These are phyloP conservation scores for Spicauda simplicius DNA, from an alignment of 2,888 invertebrate genomes.

Conservation along the genomic window DNA sequence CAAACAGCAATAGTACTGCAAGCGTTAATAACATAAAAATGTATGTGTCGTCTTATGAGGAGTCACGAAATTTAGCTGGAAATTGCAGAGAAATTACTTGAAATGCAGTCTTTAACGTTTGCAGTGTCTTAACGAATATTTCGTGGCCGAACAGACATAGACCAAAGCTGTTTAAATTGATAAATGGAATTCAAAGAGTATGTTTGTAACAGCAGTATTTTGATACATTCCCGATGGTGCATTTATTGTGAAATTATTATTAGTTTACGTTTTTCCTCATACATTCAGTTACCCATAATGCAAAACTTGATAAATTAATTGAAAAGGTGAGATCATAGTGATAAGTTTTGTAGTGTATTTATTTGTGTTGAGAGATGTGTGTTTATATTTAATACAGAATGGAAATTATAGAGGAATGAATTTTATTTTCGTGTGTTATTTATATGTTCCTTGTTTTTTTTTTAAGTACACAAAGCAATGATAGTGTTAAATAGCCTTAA, in stretches of 20 bases:
- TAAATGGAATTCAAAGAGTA: too few relatives aligned
- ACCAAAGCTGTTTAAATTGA: too few relatives aligned
- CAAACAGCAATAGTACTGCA: too few relatives aligned
- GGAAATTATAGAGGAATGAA: constrained; percentile 46
- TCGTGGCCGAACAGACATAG: too few relatives aligned
- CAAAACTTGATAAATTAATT: constrained; percentile 35
- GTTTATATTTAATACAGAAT: constrained; percentile 57
- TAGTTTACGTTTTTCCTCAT: constrained; percentile 1
- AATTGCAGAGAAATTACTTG: too few relatives aligned
- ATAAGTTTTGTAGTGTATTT: constrained; percentile 65
- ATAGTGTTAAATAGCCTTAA: too few relatives aligned
- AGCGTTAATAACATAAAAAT: too few relatives aligned
- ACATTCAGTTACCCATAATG: constrained; percentile 15
- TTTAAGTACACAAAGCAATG: too few relatives aligned
- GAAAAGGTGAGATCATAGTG: constrained; percentile 40
- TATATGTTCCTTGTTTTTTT: background rate
- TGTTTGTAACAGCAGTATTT: constrained; percentile 15
- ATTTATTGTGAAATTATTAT: constrained; percentile 16
- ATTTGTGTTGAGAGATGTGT: constrained; percentile 70
- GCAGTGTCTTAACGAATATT: too few relatives aligned
- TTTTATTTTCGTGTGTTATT: constrained; percentile 39
- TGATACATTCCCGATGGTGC: constrained; percentile 31
- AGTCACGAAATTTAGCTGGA: too few relatives aligned
- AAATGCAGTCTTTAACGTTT: too few relatives aligned
- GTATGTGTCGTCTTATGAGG: too few relatives aligned